phyloP scores from a whole-genome alignment of 2,113 vertebrate genomes.

The Carassius auratus region DNA sequence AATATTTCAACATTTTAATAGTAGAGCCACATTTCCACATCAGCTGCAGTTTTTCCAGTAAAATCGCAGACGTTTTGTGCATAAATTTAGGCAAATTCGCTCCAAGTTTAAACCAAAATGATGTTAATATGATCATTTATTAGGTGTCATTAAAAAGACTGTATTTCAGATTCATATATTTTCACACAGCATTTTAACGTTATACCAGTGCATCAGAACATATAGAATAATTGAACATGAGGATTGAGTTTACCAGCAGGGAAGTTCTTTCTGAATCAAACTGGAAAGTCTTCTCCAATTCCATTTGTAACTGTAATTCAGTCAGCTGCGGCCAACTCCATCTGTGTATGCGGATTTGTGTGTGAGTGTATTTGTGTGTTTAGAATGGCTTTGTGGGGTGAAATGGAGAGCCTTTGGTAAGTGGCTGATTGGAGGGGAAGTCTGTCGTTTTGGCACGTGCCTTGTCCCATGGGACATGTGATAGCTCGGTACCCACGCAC shows the following conservation, averaged over 20 bases:
- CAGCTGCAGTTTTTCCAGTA: too few species aligned
- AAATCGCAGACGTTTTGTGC: too few species aligned
- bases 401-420: constrained; percentile 47
- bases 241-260: constrained; percentile 3
- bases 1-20: too few species aligned
- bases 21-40: too few species aligned
- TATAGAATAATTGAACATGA: background rate
- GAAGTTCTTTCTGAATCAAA: constrained; percentile 32
- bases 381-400: constrained; percentile 47
- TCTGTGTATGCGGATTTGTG: constrained; percentile 46
- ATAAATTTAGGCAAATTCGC: too few species aligned
- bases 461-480: constrained; percentile 52
- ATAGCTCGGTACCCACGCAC: constrained; percentile 41
- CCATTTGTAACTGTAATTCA: constrained; percentile 43
- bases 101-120: too few species aligned
- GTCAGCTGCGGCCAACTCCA: constrained; percentile 24
- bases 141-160: too few species aligned
- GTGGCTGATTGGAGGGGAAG: constrained; percentile 48
- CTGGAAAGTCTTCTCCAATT: constrained; percentile 18
- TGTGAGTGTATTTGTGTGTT: constrained; percentile 40
- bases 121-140: too few species aligned
- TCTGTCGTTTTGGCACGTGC: constrained; percentile 59
- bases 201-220: background rate
- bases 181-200: background rate
- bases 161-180: background rate